phyloP scores from a whole-genome alignment of 2,113 vertebrate genomes.

The Entelurus aequoreus region DNA sequence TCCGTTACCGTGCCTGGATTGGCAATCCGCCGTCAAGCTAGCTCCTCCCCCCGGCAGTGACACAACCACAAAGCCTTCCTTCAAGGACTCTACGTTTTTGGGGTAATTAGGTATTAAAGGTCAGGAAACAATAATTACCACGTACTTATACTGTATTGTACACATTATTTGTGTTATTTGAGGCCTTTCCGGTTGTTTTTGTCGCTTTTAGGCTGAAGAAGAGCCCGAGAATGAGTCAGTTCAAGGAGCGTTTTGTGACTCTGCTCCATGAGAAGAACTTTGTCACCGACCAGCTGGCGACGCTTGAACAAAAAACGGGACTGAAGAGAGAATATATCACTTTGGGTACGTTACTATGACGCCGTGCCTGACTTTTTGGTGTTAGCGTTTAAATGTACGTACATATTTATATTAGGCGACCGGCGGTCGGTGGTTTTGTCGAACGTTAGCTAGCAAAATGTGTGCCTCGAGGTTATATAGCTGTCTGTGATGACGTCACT shows the following conservation, averaged over 20 bases:
- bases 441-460: too few species aligned
- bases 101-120: slow-evolving; percentile 5
- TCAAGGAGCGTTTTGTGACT: slow-evolving; percentile 71
- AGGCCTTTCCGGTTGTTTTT: background rate
- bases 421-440: too few species aligned
- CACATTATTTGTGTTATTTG: background rate
- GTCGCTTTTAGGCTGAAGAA: slow-evolving; percentile 15
- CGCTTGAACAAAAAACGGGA: slow-evolving; percentile 77
- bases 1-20: background rate
- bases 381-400: background rate
- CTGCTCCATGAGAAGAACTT: slow-evolving; percentile 78
- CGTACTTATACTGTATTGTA: accelerated
- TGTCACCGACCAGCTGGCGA: slow-evolving; percentile 70
- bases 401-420: too few species aligned
- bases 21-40: background rate
- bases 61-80: background rate
- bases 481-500: too few species aligned
- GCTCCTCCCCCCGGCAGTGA: background rate
- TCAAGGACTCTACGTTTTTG: slow-evolving; percentile 6
- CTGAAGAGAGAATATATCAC: slow-evolving; percentile 76
- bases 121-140: slow-evolving; percentile 10
- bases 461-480: too few species aligned
- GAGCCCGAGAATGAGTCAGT: slow-evolving; percentile 55
- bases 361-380: background rate
- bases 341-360: slow-evolving; percentile 69